A percentile compares a stretch with the other conserved stretches of the same genome.
These are phyloP conservation scores for Peucedramus taeniatus DNA, from an alignment of 2,113 vertebrate species.

Conservation along the genomic window DNA sequence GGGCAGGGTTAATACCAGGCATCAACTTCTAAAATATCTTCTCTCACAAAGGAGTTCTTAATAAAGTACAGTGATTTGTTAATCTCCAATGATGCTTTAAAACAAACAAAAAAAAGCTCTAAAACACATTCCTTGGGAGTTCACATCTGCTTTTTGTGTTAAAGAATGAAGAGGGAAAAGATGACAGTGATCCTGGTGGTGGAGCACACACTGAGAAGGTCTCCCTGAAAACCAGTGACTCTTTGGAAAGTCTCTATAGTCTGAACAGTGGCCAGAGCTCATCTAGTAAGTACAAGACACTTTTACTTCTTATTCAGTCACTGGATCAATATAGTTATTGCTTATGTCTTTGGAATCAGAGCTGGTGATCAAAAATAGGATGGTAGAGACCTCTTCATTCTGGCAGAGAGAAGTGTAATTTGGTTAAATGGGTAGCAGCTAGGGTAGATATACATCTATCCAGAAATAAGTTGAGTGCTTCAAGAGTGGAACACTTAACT, in stretches of 20 bases:
- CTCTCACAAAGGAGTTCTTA: not conserved
- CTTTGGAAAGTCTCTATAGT: constrained; percentile 88
- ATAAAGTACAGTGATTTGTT: not conserved
- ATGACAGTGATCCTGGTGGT: constrained; percentile 59
- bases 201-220: constrained; percentile 61
- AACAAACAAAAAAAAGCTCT: not conserved
- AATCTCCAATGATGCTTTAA: not conserved
- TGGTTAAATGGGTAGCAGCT: not conserved
- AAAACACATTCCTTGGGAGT: not conserved
- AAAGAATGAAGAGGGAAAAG: constrained; percentile 74
- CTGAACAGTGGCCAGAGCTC: constrained; percentile 84
- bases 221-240: constrained; percentile 76
- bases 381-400: not conserved
- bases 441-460: not conserved
- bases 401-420: not conserved
- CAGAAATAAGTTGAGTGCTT: not conserved
- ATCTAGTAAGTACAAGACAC: constrained; percentile 82
- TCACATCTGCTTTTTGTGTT: constrained; percentile 16
- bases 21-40: not conserved
- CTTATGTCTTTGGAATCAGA: not conserved
- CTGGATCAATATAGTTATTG: not conserved
- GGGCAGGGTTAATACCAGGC: not conserved
- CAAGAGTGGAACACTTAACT: not conserved
- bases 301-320: not conserved
- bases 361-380: not conserved